Base-by-base conservation (phyloP, 2,888 invertebrate genomes). In the Camptogramma bilineatum region DNA sequence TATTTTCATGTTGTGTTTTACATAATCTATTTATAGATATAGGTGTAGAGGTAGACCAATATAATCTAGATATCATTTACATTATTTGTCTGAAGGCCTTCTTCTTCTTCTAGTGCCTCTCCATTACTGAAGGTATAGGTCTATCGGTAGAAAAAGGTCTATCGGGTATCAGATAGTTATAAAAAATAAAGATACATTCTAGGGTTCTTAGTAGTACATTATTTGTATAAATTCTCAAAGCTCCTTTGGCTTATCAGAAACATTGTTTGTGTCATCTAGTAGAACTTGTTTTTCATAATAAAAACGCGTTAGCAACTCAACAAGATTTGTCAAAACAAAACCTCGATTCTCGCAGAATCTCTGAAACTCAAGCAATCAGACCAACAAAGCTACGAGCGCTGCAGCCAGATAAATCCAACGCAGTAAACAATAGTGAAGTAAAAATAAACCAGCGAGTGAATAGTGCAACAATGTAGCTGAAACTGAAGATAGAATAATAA, bases 281-380 rank as follows among this genome's bases (percentile, higher is more conserved):
- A 39, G 3, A 39, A 13, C 13, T 39, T 39, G 13, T 39, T 39
- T 13, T 13, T 39, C 2, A 3, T 28, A 5, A 28, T 3, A 3
- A 13, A 52, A 13, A 3, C 9, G 13, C 28, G 19, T 19, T 18
- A 19, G 34, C 10, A 39, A 24, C 13, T 24, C 1, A 24, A 50
- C 19, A 39, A 21, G 19, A 52, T 39, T 21, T 39, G 8, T 39
- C n/a, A 21, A 19, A 39, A 18, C 44, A 54, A 46, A 46, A 28
- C 13, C 21, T 13, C 42, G 44, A 24, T 13, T 19, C 10, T 44
- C 3, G 42, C 54, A 46, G 18, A 53, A 54, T 46, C 5, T 24
- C 24, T 34, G 8, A 47, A 56, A 50, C 57, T 24, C 19, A 39
- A 48, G 57, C 21, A 57, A 50, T 50, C 50, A 34, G 39, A 47